These are phyloP conservation scores for Dipodomys merriami DNA, from an alignment of 2,113 vertebrate genomes.

Conservation along the genomic window DNA sequence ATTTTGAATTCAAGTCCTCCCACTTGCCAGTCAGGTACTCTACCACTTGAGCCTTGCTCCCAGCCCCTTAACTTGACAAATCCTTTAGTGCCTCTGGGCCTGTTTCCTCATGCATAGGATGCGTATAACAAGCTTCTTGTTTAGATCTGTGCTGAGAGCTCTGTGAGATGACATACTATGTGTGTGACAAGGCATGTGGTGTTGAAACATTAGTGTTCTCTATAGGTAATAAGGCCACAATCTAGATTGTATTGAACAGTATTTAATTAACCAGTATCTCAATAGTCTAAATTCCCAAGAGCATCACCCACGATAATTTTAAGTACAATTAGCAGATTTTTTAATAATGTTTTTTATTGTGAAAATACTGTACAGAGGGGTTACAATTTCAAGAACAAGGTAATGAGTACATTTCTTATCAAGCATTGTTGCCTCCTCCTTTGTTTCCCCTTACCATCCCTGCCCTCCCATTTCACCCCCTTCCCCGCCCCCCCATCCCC, in stretches of 20 bases:
- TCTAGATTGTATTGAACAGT: not conserved
- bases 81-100: not conserved
- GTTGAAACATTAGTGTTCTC: not conserved
- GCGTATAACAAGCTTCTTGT: not conserved
- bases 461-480: too few relatives aligned
- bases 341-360: too few relatives aligned
- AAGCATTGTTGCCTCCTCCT: too few relatives aligned
- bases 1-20: too few relatives aligned
- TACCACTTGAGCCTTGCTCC: too few relatives aligned
- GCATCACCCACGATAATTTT: not conserved
- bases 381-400: too few relatives aligned
- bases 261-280: not conserved
- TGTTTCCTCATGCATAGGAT: not conserved
- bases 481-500: rapidly evolving
- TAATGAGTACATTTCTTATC: too few relatives aligned
- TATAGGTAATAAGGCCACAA: not conserved
- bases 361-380: too few relatives aligned
- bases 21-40: too few relatives aligned
- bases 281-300: not conserved
- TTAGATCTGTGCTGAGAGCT: not conserved
- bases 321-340: too few relatives aligned
- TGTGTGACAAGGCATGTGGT: not conserved
- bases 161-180: not conserved
- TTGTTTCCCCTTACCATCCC: too few relatives aligned
- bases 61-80: not conserved